These are phyloP conservation scores for Prunella strophiata DNA, from an alignment of 2,797 vertebrate genomes.

Conservation along the genomic window DNA sequence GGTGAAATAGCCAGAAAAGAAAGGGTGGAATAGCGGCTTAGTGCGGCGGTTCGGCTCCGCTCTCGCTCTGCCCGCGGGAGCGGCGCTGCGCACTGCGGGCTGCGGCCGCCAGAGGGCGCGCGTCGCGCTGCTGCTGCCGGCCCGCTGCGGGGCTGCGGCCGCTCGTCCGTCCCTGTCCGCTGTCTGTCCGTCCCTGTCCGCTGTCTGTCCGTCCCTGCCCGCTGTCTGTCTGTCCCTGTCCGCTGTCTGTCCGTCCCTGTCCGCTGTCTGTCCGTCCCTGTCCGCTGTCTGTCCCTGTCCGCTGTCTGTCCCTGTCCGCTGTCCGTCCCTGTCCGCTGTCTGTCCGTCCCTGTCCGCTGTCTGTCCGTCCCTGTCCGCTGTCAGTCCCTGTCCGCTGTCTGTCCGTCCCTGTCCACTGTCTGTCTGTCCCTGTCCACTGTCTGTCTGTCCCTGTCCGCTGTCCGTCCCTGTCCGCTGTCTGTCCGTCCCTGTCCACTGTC, in stretches of 20 bases:
- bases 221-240: neutral
- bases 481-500: neutral
- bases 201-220: neutral
- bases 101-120: neutral
- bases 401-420: neutral
- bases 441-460: fast-evolving
- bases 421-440: no score
- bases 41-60: fast-evolving
- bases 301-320: fast-evolving
- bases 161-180: no score
- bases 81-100: neutral
- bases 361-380: no score
- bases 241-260: neutral
- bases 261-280: neutral
- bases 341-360: no score
- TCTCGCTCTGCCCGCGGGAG: neutral
- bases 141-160: neutral
- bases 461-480: neutral
- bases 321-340: no score
- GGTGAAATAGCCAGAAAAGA: neutral
- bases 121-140: neutral
- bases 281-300: neutral
- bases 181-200: neutral
- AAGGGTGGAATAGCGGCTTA: fast-evolving
- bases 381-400: no score